phyloP scores from a whole-genome alignment of 92 coral and sea anemone genomes.

The Actinostola sp. region DNA sequence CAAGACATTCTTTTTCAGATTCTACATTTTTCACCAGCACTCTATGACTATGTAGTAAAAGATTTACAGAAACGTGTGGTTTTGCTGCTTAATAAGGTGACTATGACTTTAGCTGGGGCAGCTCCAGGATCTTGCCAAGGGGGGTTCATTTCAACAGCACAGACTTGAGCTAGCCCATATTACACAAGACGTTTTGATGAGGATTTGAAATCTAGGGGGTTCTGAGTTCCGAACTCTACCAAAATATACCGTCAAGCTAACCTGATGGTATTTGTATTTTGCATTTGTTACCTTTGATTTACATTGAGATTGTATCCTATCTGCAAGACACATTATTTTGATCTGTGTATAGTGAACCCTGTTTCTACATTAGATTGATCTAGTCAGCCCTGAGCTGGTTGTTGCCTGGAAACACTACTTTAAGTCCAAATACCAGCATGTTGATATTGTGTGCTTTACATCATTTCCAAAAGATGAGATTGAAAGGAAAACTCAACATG shows the following conservation, averaged over 20 bases:
- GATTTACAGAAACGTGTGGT: conserved; percentile 82
- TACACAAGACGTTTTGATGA: too few relatives aligned
- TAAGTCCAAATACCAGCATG: conserved; percentile 67
- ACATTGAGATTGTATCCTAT: too few relatives aligned
- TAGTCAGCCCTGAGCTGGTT: conserved; percentile 85
- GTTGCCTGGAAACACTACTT: conserved; percentile 94
- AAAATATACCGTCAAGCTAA: too few relatives aligned
- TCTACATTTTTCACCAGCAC: conserved; percentile 93
- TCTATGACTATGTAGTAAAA: conserved; percentile 75
- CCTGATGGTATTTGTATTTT: too few relatives aligned
- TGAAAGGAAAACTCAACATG: conserved; percentile 75
- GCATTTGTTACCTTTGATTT: too few relatives aligned
- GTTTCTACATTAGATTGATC: conserved; percentile 69
- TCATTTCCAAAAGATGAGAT: conserved; percentile 91
- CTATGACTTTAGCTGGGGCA: background rate
- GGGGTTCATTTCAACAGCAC: too few relatives aligned
- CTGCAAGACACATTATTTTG: too few relatives aligned
- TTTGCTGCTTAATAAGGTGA: conserved; percentile 87
- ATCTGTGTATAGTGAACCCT: too few relatives aligned
- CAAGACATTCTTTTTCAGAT: conserved; percentile 69
- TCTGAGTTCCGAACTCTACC: too few relatives aligned
- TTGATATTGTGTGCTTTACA: conserved; percentile 84
- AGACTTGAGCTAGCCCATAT: too few relatives aligned
- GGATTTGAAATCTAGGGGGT: too few relatives aligned
- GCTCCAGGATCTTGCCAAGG: too few relatives aligned